Conservation (phyloP, 1,140 invertebrate genomes). For the Pseudomyrmex concolor region DNA sequence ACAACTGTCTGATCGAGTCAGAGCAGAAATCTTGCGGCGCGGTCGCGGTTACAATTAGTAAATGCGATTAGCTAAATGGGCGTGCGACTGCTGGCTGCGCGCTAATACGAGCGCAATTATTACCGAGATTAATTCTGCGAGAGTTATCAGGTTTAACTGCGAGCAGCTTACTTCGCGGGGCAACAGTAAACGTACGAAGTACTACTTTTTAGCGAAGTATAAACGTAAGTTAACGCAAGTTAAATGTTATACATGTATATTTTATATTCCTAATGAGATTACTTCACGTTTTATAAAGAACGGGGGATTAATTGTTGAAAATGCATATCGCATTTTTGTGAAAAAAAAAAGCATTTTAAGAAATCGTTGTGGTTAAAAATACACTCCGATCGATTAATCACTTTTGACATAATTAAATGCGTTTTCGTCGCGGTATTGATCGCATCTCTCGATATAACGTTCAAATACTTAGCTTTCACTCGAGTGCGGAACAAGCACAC, state of each 20-base stretch:
- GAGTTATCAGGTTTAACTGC: slow-evolving; percentile 66
- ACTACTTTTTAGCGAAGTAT: slow-evolving; percentile 27
- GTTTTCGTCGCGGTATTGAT: background rate
- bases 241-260: slow-evolving; percentile 44
- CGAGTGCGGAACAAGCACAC: background rate
- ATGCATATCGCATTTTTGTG: background rate
- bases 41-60: slow-evolving; percentile 64
- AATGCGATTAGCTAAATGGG: slow-evolving; percentile 70
- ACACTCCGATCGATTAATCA: background rate
- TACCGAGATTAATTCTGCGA: slow-evolving; percentile 66
- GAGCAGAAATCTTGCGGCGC: slow-evolving; percentile 57
- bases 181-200: slow-evolving; percentile 47
- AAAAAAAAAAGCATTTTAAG: background rate
- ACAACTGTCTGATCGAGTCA: slow-evolving; percentile 59
- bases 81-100: slow-evolving; percentile 57
- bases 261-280: slow-evolving; percentile 47
- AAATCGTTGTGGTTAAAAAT: background rate
- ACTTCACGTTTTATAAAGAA: slow-evolving; percentile 5
- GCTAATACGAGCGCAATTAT: slow-evolving; percentile 57
- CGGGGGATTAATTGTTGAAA: background rate
- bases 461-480: background rate
- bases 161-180: slow-evolving; percentile 44
- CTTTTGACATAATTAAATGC: slow-evolving; percentile 4
- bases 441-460: background rate
- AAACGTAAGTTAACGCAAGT: slow-evolving; percentile 7